Evolutionary conservation across 2,113 vertebrate genomes (phyloP), one percentile per base, ranked within the genome.

Genomic region (Engraulis encrasicolus): DNA sequence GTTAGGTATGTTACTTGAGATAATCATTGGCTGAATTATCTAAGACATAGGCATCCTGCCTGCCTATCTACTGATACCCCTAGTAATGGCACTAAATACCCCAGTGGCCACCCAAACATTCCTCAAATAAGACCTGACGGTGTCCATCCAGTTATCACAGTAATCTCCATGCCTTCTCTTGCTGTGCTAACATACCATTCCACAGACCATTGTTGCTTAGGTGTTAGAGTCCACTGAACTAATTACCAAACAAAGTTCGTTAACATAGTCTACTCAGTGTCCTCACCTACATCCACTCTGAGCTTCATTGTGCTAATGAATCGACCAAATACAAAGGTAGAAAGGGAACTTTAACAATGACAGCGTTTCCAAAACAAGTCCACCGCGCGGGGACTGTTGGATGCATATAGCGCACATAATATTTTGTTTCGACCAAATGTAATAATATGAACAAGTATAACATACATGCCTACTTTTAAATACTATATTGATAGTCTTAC

Each of bases 241-340:
- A 85, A 87, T 89, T 89, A 87, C 48, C 87, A 86, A 85, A 84
- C 87, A 89, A 78, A 81, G 45, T 37, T 49, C 85, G 87, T 90
- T 87, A 83, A 71, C 85, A 89, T 90, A 87, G n/a, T n/a, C n/a
- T n/a, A n/a, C 87, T 85, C 50, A 20, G n/a, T n/a, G 54, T 23
- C 11, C 54, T 61, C 27, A n/a, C n/a, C n/a, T 61, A 1, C 54
- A 27, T n/a, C 3, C n/a, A 23, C 20, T 27, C n/a, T 27, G 58
- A 23, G 7, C 58, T 27, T 11, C 6, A 23, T 1, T 61, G 58
- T 7, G 14, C n/a, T 14, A n/a, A n/a, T n/a, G n/a, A n/a, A n/a
- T n/a, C n/a, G n/a, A n/a, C n/a, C 58, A 66, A 6, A 66, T 27
- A 66, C 7, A 66, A 31, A 27, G n/a, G 6, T 66, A 31, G 23